Evolutionary conservation across 2,797 vertebrate genomes (phyloP), one percentile per base, ranked within the genome.

Genomic region (Streptopelia turtur): DNA sequence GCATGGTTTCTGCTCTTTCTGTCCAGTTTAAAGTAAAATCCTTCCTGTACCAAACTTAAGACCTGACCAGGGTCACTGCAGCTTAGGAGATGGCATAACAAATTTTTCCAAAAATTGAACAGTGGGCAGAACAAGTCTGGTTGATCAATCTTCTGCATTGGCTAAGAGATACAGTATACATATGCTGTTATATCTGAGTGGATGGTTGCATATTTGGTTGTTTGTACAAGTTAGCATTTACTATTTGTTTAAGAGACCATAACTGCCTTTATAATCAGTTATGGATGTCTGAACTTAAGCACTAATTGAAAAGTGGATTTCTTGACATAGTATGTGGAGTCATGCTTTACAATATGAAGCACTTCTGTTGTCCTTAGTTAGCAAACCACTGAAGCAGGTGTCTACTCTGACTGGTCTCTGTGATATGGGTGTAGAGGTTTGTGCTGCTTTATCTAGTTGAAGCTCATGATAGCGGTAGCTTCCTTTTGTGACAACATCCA

Each of bases 261-360:
- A 61, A 53, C 55, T 35, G 16, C n/a, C 23, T 30, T 76, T 56
- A 21, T n/a, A 47, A 22, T 65, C 49, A 47, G 22, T 76, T 85
- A 72, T 37, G 31, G 39, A 63, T 90, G 81, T 76, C 56, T 74
- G 80, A 88, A 90, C 50, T 84, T 53, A 49, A 31, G 37, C 65
- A 47, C 30, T 70, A 75, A 31, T 2, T 72, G 43, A 82, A 53
- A 72, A 93, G 35, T 69, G 61, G 16, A n/a, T 69, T 86, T 82
- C 55, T 86, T 95, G 76, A 56, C 63, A 37, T 49, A 61, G 64
- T 60, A 41, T 68, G 71, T 33, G 5, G 21, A 30, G n/a, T 79
- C n/a, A 72, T 96, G 35, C 25, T 76, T 90, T 69, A 28, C 56
- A 55, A 7, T 56, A 33, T 41, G 56, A 82, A 74, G 71, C 31